A percentile compares a stretch with the other conserved stretches of the same genome.
phyloP scores from a whole-genome alignment of 2,888 invertebrate genomes.

The Gerris lacustris region DNA sequence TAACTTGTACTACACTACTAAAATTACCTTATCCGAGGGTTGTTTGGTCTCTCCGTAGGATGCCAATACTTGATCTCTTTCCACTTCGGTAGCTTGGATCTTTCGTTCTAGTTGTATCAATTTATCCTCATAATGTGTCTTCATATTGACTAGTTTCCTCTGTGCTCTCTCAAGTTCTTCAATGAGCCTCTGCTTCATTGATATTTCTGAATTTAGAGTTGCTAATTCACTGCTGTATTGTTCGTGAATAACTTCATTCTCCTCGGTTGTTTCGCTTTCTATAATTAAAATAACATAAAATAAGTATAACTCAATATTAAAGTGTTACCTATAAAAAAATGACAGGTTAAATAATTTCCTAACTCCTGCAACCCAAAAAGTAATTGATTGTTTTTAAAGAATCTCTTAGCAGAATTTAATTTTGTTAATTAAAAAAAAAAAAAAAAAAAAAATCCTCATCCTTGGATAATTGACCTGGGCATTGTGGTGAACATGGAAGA shows the following conservation, averaged over 20 bases:
- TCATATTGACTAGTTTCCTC: constrained; percentile 67
- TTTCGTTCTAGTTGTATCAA: constrained; percentile 67
- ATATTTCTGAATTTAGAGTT: constrained; percentile 82
- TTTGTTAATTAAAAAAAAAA: too few relatives aligned
- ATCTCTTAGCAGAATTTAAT: too few relatives aligned
- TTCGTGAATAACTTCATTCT: constrained; percentile 29
- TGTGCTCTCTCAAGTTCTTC: constrained; percentile 87
- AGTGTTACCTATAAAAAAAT: constrained; percentile 34
- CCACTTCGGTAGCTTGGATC: constrained; percentile 78
- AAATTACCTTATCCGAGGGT: constrained; percentile 34
- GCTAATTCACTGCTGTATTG: constrained; percentile 60
- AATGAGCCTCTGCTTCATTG: constrained; percentile 85
- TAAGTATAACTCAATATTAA: constrained; percentile 20
- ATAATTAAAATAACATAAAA: constrained; percentile 29
- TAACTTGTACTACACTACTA: too few relatives aligned
- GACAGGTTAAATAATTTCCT: constrained; percentile 35
- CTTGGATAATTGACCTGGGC: too few relatives aligned
- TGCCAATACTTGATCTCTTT: constrained; percentile 76
- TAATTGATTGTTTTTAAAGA: too few relatives aligned
- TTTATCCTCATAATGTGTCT: constrained; percentile 86
- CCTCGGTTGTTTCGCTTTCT: constrained; percentile 43
- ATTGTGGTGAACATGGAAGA: too few relatives aligned
- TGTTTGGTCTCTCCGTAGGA: constrained; percentile 38
- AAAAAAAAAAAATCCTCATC: too few relatives aligned
- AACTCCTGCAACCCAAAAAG: background rate